Evolutionary conservation across 2,113 vertebrate species (phyloP).

Genomic region (Onychostruthus taczanowskii): DNA sequence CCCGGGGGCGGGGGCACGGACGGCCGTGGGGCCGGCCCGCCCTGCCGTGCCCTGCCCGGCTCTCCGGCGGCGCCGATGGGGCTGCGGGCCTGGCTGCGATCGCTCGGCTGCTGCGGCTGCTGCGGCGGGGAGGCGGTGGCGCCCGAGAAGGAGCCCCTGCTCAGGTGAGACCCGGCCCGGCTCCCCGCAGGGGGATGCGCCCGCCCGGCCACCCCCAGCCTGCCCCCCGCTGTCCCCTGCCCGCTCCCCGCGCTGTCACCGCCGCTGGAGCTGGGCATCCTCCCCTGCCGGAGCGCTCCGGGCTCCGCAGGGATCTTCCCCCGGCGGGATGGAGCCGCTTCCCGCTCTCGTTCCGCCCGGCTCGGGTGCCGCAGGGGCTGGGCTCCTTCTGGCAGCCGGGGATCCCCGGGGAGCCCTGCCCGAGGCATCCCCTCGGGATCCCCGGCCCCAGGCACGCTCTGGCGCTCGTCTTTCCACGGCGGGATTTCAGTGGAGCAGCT

Average conservation of each 20-base stretch:
- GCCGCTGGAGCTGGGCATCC: background rate
- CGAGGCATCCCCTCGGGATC: fast-evolving
- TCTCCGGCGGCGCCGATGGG: background rate
- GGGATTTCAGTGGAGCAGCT: background rate
- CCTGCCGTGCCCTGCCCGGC: background rate
- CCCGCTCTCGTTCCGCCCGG: background rate
- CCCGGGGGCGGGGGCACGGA: background rate
- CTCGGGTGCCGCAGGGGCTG: fast-evolving
- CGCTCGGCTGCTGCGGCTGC: constrained; percentile 19
- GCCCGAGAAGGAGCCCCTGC: constrained; percentile 44
- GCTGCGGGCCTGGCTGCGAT: constrained; percentile 6
- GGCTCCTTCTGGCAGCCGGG: no score
- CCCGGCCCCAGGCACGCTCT: fast-evolving
- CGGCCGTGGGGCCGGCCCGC: background rate
- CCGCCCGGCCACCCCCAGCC: background rate
- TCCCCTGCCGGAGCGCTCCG: fast-evolving
- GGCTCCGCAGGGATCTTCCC: background rate
- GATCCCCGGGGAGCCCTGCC: background rate
- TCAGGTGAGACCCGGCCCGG: constrained; percentile 9
- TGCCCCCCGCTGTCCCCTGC: background rate
- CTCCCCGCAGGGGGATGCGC: background rate
- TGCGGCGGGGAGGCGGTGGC: background rate
- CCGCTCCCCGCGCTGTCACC: background rate
- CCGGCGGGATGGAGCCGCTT: background rate
- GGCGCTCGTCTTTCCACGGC: background rate